Evolutionary conservation across 2,888 invertebrate genomes (phyloP), one percentile per base, ranked within the genome.

Genomic region (Stenotaenia linearis): DNA sequence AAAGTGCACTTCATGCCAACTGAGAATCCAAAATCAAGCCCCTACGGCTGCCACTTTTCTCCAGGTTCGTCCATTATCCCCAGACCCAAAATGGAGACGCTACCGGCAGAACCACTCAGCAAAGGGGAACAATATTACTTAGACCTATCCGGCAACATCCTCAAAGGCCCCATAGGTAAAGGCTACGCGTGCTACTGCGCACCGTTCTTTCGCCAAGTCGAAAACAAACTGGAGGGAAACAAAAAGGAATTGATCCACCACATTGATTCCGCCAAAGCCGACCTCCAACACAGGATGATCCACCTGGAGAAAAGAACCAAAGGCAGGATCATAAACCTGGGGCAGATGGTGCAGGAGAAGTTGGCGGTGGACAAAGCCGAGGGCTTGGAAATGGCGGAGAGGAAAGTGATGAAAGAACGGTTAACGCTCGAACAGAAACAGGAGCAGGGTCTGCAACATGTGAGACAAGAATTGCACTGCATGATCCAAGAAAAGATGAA

Each of bases 101-200:
- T 96, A 81, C 96, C 96, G 82, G 90, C 92, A 85, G 95, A 95
- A 86, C 95, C 95, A 0, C 87, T 96, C 23, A 90, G 90, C 83
- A 91, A 92, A 84, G 97, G 97, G 81, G 95, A 96, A 87, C 96
- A 97, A 86, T 97, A 97, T 86, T 98, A 93, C 86, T 89, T 97
- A 83, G 97, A 97, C 86, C 89, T 98, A 82, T 96, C 96, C 15
- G 97, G 97, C 1, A 96, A 97, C 85, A 94, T 97, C 81, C 92
- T 95, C 83, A 97, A 97, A 88, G 97, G 97, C 0, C 97, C 97
- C 0, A 92, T 96, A n/a, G 96, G 97, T 0, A 92, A 95, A 1
- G 95, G 96, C 0, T 94, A 95, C 85, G 93, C 94, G 0, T 96
- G 96, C 86, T 95, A 95, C 85, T 97, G 97, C 85, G 95, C 94